These are phyloP conservation scores for Phyllostomus discolor DNA, from an alignment of 2,113 vertebrate genomes.

Conservation along the genomic window DNA sequence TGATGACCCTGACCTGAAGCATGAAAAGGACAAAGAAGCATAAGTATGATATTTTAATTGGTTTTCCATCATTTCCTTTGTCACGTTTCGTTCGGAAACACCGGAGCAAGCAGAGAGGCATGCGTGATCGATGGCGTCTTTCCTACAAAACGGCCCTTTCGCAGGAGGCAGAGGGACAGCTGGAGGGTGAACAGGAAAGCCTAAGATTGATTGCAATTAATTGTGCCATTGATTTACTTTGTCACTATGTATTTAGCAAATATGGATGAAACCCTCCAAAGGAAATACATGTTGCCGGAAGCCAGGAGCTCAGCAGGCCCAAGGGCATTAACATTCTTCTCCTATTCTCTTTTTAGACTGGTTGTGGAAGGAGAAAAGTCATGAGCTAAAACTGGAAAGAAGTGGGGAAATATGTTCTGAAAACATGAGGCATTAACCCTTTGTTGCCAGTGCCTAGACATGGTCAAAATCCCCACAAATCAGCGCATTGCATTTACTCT, in stretches of 20 bases:
- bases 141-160: neutral
- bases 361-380: accelerated
- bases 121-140: accelerated
- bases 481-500: neutral
- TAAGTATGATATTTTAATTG: neutral
- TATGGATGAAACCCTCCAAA: neutral
- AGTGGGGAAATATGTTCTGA: neutral
- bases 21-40: neutral
- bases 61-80: neutral
- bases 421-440: neutral
- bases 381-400: neutral
- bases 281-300: neutral
- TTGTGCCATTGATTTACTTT: neutral
- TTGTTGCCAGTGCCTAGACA: neutral
- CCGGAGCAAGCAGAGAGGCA: accelerated
- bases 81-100: neutral
- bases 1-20: neutral
- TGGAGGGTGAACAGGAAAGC: neutral
- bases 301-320: too few species aligned
- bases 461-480: neutral
- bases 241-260: neutral
- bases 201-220: neutral
- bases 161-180: accelerated
- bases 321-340: neutral
- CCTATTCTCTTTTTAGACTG: neutral